Percentiles rank a stretch among this genome's conserved stretches.
Evolutionary conservation across 1,140 invertebrate genomes (phyloP).

Genomic region (Drosophila lacteicornis): DNA sequence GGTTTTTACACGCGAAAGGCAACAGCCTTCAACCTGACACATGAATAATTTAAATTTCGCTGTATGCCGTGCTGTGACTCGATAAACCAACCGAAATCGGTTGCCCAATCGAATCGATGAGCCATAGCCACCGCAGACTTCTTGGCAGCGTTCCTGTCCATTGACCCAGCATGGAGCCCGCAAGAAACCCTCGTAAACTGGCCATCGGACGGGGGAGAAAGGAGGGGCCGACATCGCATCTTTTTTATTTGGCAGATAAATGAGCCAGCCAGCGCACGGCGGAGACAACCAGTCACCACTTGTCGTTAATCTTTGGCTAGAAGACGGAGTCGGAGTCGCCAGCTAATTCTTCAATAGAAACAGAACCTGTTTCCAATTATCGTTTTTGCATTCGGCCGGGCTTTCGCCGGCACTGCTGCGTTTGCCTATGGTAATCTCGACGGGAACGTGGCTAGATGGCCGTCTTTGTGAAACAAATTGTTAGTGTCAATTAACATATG

Average conservation of each 20-base stretch:
- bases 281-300: conserved; percentile 79
- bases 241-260: conserved; percentile 71
- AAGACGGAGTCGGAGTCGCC: conserved; percentile 10
- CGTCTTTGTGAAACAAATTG: conserved; percentile 58
- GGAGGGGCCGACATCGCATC: conserved; percentile 44
- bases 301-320: conserved; percentile 67
- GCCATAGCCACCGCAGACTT: conserved; percentile 57
- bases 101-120: conserved; percentile 53
- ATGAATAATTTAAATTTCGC: conserved; percentile 73
- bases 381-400: conserved; percentile 62
- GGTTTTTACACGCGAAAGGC: conserved; percentile 66
- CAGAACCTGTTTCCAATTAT: conserved; percentile 79
- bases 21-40: conserved; percentile 77
- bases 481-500: conserved; percentile 78
- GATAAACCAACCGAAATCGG: conserved; percentile 48
- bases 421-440: conserved; percentile 49
- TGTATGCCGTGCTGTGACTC: conserved; percentile 54
- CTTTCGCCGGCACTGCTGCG: conserved; percentile 58
- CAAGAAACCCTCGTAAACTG: conserved; percentile 57
- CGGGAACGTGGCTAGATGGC: conserved; percentile 40
- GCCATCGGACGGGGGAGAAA: conserved; percentile 17
- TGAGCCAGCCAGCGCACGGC: conserved; percentile 63
- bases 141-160: conserved; percentile 67
- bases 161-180: conserved; percentile 70
- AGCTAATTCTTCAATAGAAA: conserved; percentile 65